These are phyloP conservation scores for Diarsia brunnea DNA, from an alignment of 2,888 invertebrate genomes.

Conservation along the genomic window DNA sequence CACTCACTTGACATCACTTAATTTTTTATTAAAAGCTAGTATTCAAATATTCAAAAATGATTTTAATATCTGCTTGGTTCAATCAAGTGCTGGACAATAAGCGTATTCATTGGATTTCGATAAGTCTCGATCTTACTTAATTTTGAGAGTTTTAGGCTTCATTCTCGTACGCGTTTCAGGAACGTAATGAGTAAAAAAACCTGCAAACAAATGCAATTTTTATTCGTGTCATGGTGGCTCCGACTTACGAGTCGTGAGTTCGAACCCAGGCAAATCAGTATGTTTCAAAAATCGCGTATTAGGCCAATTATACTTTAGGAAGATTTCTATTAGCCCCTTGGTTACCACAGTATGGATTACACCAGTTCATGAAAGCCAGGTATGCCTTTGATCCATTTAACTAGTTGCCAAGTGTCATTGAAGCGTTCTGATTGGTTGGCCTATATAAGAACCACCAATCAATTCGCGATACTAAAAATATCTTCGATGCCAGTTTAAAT, in stretches of 20 bases:
- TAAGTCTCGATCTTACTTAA: background rate
- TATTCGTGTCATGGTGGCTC: no score
- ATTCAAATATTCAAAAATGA: no score
- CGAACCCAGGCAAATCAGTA: no score
- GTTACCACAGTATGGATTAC: background rate
- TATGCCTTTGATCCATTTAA: background rate
- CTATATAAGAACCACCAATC: background rate
- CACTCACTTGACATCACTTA: no score
- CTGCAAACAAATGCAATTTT: no score
- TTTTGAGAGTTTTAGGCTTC: background rate
- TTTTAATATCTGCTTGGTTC: no score
- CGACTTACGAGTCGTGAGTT: no score
- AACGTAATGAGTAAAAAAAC: background rate
- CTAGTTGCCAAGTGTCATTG: slow-evolving; percentile 2
- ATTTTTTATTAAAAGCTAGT: no score
- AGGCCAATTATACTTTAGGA: background rate
- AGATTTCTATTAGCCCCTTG: background rate
- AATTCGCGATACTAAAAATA: background rate
- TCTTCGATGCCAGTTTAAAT: background rate
- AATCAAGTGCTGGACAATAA: background rate
- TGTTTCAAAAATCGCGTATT: background rate
- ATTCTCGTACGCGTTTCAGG: background rate
- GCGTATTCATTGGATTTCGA: background rate
- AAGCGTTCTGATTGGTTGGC: background rate
- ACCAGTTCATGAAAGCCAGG: background rate